Base-by-base conservation (phyloP, 2,888 invertebrate genomes). In the Perdita meconis region DNA sequence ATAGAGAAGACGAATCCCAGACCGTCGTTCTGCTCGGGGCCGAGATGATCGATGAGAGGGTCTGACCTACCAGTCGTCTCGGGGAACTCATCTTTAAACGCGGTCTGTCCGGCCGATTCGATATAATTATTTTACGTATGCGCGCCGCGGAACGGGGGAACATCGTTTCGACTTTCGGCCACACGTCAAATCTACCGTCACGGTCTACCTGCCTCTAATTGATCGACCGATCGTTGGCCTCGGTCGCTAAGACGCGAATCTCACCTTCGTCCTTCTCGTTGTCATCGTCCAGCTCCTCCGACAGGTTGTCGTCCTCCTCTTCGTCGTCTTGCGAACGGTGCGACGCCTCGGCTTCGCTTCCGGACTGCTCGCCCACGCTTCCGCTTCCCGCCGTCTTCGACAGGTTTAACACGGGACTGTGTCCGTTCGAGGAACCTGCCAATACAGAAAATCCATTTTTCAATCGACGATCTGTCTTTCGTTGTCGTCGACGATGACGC, bases 331-430 rank as follows among this genome's bases (percentile, higher is more conserved):
- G 95, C 90, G 92, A 95, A 93, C 92, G 94, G 90, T 93, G 95
- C 92, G 93, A 96, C 92, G 93, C 93, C 92, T 95, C 94, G 90
- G 95, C 93, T 93, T 96, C 94, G 88, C 94, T 94, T 83, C 94
- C 94, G 80, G 95, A 95, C 88, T 94, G 94, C 65, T 93, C 93
- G 83, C 94, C 94, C 82, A 95, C 95, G 89, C 97, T 96, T 82
- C 96, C 97, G 78, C 96, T 96, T 89, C 93, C 96, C 65, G 97
- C 97, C 70, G 97, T 97, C 93, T 98, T 98, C 67, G 98, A 97
- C 73, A 98, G 94, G 93, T 98, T 98, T 89, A 98, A 93, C 84
- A 98, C 97, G 79, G 98, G 98, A 95, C 97, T 98, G 94, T 97
- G 97, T 67, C 97, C 96, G 89, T 96, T 96, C 82, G 97, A 97